Base-by-base conservation (phyloP, 2,113 vertebrate genomes). In the Perognathus longimembris region DNA sequence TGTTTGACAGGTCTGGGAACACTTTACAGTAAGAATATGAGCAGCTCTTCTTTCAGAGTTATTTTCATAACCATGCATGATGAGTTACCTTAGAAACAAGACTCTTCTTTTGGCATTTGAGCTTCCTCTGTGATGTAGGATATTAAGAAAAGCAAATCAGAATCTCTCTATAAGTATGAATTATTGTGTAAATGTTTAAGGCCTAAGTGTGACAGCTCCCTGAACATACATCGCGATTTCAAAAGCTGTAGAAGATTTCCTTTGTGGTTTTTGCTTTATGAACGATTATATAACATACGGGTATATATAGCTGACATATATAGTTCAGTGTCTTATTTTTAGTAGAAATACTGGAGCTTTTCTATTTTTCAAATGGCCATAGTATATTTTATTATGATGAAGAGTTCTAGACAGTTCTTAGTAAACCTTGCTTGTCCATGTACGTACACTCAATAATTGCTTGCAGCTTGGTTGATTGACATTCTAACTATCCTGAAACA, bases 81-180 rank as follows among this genome's bases (percentile, higher is more conserved):
- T 73, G 66, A 85, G 92, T 90, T 94, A 90, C 92, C 88, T 95
- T 95, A 94, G 92, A 93, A 95, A 94, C 90, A 94, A n/a, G 91
- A 93, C 38, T 96, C 61, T 92, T 95, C 91, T 81, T 82, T 81
- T 90, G 81, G 81, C 64, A 89, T 96, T 86, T 92, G 83, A 81
- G 86, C 61, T 92, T 95, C 92, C 77, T 91, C 74, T 85, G 36
- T 96, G 86, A 88, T 94, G 24, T 66, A 67, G 34, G 81, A 89
- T 94, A 85, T 94, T 95, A 96, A 94, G 95, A 94, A 95, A 87
- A 83, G 90, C 76, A 69, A 91, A 93, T 69, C 22, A 2, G 77
- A 92, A 78, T 83, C 26, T 75, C 64, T 94, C n/a, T 74, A 10
- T 69, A 84, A 90, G 64, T 78, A 79, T 89, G 50, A 88, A 80